Base-by-base conservation (phyloP, 2,797 vertebrate species). In the Carduelis carduelis region DNA sequence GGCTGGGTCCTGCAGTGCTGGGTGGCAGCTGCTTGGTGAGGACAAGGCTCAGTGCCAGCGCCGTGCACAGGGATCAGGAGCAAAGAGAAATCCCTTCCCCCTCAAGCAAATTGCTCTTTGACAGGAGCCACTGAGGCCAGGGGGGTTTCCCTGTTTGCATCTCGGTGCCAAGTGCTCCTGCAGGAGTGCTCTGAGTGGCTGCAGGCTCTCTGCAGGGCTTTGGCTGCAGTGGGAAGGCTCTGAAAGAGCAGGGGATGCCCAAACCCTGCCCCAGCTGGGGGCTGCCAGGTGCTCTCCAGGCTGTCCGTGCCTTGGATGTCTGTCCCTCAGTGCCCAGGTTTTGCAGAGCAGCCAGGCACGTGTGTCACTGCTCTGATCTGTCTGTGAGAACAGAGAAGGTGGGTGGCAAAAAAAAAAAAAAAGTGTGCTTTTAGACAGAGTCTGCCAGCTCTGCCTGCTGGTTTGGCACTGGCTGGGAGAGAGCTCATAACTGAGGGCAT, bases 21-120 rank as follows among this genome's bases (percentile, higher is more conserved):
- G 3, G 9, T 59, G 63, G 28, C 66, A 78, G 46, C 61, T 81
- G 11, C 24, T 7, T 7, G 16, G 12, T 49, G 59, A 44, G 30
- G 74, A 23, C 18, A 14, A 8, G 28, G 15, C 37, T 16, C 1
- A 12, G 46, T 15, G 18, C 47, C n/a, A 34, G 59, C 3, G 0
- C 56, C 28, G 12, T 4, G 8, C 30, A 7, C 35, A 24, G 64
- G 12, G n/a, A n/a, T 37, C 0, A 0, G 56, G 52, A 59, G 2
- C 10, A 39, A 24, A 74, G 71, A 46, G 8, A 61, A 89, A 74
- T 84, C 41, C 21, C 64, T 56, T 52, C 24, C n/a, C 56, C 30
- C 27, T 84, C 37, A 11, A 37, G 53, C 68, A 85, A 28, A 50
- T 9, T 60, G 63, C 10, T 57, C 44, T 77, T 79, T 14, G 56